Conservation (phyloP, 1,140 invertebrate genomes). For the Arctopsyche grandis region DNA sequence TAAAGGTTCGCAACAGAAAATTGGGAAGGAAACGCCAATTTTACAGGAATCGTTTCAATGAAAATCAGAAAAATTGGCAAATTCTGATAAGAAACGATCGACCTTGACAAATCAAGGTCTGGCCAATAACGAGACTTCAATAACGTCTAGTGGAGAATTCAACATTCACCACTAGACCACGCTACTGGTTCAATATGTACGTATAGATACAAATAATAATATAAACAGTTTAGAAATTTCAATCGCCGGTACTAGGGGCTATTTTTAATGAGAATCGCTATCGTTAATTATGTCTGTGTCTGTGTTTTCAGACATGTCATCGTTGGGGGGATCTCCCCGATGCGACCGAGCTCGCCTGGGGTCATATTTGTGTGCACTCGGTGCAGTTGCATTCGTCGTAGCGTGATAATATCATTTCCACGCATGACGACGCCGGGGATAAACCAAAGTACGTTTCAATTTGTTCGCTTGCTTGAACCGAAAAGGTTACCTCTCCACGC, state of each 20-base stretch:
- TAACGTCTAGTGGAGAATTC: too few species aligned
- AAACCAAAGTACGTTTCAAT: slow-evolving; percentile 47
- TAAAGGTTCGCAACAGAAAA: too few species aligned
- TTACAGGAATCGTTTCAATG: too few species aligned
- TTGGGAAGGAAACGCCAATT: too few species aligned
- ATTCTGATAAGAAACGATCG: too few species aligned
- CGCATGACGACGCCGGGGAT: slow-evolving; percentile 36
- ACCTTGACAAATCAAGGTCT: too few species aligned
- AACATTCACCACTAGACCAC: too few species aligned
- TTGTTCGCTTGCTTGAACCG: slow-evolving; percentile 46
- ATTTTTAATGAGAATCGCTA: neutral
- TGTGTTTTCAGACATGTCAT: neutral
- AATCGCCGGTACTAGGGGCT: neutral
- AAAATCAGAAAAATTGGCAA: too few species aligned
- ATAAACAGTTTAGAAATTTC: neutral
- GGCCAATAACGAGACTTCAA: too few species aligned
- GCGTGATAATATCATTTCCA: slow-evolving; percentile 49
- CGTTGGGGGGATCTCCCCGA: neutral
- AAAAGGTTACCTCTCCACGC: slow-evolving; percentile 34
- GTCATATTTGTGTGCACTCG: slow-evolving; percentile 40
- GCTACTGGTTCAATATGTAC: too few species aligned
- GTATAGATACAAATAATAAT: too few species aligned
- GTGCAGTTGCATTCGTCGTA: slow-evolving; percentile 45
- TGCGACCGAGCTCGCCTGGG: neutral
- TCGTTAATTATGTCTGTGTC: neutral